Evolutionary conservation across 2,797 vertebrate species (phyloP), one percentile per base, ranked within the genome.

Genomic region (Gymnoscopelus microlampas): DNA sequence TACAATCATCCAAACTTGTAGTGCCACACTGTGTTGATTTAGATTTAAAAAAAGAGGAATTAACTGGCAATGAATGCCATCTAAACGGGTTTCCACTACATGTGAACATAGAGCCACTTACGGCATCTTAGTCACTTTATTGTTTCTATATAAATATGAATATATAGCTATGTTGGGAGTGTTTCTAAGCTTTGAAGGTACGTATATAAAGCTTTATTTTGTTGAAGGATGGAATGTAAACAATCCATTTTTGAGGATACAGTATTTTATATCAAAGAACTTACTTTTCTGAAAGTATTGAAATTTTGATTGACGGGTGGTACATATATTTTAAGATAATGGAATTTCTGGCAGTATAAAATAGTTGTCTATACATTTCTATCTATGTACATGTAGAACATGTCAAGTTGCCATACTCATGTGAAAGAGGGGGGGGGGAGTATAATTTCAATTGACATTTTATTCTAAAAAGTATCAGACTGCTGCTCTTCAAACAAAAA

Each of bases 281-380:
- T 88, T 90, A 91, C 86, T 93, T 94, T 94, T 95, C 88, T 92
- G 92, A 91, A 92, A 91, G 91, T 90, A 92, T 88, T 89, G 85
- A 85, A 73, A 88, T 92, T 92, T 93, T 90, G 82, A 92, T 89
- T 53, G 88, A 93, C 88, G 83, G 87, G 89, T 83, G 91, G 91
- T 92, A 89, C 90, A 90, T 94, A 92, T 94, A 94, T 94, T 95
- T 95, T 92, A 95, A 95, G 94, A 94, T 95, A 94, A 95, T 87
- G 89, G 93, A 93, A 96, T 95, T 93, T 95, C 93, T 93, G 93
- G 94, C 94, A 95, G 95, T 96, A 95, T 93, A 95, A 94, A 94
- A 44, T 93, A 94, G 92, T 94, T 93, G 93, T 94, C 94, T 94
- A 94, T 93, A 95, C 91, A 92, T 92, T 93, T 96, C 92, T 91